These are phyloP conservation scores for Himalopsyche phryganea DNA, from an alignment of 1,140 invertebrate species.

Conservation along the genomic window DNA sequence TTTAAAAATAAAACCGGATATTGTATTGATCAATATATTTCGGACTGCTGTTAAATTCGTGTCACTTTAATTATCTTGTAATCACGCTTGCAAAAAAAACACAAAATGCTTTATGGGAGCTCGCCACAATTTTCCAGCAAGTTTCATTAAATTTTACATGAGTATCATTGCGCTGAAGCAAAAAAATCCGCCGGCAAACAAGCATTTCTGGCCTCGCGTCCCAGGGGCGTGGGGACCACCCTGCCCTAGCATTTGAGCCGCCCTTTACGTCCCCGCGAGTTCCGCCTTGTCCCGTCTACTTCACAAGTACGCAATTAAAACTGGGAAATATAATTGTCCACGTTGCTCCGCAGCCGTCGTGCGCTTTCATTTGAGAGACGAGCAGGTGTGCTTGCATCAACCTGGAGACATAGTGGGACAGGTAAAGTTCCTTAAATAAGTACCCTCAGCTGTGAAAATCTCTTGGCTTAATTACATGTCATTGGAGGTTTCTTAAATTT, in stretches of 20 bases:
- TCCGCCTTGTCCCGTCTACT: constrained; percentile 15
- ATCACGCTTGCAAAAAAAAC: background rate
- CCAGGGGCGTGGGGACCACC: background rate
- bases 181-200: constrained; percentile 3
- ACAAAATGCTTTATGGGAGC: background rate
- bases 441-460: no score
- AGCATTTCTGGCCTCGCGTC: background rate
- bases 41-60: background rate
- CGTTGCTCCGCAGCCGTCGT: constrained; percentile 1
- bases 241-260: background rate
- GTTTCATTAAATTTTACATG: constrained; percentile 12
- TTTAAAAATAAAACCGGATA: no score
- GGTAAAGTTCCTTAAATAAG: no score
- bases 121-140: background rate
- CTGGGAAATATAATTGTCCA: constrained; percentile 27
- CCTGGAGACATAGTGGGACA: no score
- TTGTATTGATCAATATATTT: no score
- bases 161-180: background rate
- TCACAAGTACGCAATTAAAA: constrained; percentile 27
- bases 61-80: constrained; percentile 3
- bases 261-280: background rate
- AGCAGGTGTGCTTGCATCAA: background rate
- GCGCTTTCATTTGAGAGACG: background rate
- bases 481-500: no score
- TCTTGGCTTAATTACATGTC: no score